A percentile compares a stretch with the other conserved stretches of the same genome.
These are phyloP conservation scores for Ispidina lecontei DNA, from an alignment of 2,797 vertebrate genomes.

Conservation along the genomic window DNA sequence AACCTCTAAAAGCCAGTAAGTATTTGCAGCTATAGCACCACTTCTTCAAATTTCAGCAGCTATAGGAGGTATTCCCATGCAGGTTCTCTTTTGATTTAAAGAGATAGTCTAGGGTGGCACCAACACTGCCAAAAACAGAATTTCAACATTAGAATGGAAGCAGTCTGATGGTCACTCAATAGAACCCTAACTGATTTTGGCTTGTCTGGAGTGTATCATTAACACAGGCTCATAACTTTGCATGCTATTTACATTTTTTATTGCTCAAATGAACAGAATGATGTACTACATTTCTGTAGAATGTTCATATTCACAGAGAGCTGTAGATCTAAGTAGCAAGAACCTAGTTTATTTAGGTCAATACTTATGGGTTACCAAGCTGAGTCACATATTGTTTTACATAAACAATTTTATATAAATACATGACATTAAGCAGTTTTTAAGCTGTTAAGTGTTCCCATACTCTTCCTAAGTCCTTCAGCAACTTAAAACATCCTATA, in stretches of 20 bases:
- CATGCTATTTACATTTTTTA: constrained; percentile 30
- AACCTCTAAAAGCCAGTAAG: background rate
- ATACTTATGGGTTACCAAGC: background rate
- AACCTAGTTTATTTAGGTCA: constrained; percentile 1
- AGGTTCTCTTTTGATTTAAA: background rate
- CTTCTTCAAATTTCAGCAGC: background rate
- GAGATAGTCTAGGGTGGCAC: background rate
- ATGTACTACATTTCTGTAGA: background rate
- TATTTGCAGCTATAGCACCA: background rate
- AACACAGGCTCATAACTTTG: background rate
- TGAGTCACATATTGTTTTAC: background rate
- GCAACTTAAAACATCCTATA: background rate
- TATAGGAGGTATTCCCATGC: background rate
- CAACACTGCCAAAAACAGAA: background rate
- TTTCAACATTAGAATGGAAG: background rate
- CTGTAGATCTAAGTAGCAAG: background rate
- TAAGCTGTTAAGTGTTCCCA: background rate
- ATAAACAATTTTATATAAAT: background rate
- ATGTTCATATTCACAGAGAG: background rate
- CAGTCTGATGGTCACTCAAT: background rate
- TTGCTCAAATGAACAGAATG: background rate
- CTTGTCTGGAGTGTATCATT: background rate
- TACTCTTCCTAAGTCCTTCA: background rate
- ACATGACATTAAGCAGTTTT: background rate
- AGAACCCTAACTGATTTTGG: background rate